These are phyloP conservation scores for Resseliella maxima DNA, from an alignment of 2,888 invertebrate genomes.

Conservation along the genomic window DNA sequence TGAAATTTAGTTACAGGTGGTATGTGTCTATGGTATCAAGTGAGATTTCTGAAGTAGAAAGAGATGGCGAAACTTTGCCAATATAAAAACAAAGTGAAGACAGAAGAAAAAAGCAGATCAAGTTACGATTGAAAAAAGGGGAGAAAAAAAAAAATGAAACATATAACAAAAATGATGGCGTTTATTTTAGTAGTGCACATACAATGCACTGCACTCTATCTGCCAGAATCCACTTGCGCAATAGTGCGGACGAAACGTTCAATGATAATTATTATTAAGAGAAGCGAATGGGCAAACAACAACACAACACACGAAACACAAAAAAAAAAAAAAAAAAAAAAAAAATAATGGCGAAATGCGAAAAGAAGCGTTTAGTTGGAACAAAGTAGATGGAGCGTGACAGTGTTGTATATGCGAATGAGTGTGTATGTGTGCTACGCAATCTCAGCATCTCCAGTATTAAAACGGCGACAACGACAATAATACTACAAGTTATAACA, in stretches of 20 bases:
- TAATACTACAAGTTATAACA: constrained; percentile 44
- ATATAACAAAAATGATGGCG: neutral
- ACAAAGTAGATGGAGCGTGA: neutral
- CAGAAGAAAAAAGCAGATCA: neutral
- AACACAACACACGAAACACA: neutral
- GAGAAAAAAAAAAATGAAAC: neutral
- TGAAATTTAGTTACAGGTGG: neutral
- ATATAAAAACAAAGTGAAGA: neutral
- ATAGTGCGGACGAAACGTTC: constrained; percentile 33
- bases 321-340: neutral
- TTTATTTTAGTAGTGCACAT: constrained; percentile 26
- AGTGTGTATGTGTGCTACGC: constrained; percentile 5
- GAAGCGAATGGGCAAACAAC: constrained; percentile 7
- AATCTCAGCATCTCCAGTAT: constrained; percentile 34
- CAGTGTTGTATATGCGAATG: neutral
- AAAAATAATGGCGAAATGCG: neutral
- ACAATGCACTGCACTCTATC: neutral
- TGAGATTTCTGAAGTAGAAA: neutral
- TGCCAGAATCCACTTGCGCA: constrained; percentile 3
- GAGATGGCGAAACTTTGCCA: no score
- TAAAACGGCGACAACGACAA: neutral
- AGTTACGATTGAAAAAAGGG: neutral
- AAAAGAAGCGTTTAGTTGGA: neutral
- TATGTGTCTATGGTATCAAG: neutral
- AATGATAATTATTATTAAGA: constrained; percentile 48